These are phyloP conservation scores for Drosophila nasuta DNA, from an alignment of 1,140 invertebrate species.

Conservation along the genomic window DNA sequence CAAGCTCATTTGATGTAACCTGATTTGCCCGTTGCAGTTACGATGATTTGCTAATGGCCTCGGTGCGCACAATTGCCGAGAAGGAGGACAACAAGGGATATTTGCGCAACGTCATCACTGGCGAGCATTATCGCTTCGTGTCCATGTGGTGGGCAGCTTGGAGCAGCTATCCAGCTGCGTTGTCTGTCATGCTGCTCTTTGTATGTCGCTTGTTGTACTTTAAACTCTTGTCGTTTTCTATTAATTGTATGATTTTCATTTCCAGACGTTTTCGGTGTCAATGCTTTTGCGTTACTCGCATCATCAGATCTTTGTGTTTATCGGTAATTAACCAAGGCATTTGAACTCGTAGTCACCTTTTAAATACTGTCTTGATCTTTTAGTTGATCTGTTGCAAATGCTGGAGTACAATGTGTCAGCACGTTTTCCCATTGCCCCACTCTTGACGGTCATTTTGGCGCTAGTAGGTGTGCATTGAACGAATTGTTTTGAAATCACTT, in stretches of 20 bases:
- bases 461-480: slow-evolving; percentile 94
- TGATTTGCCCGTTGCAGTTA: slow-evolving; percentile 86
- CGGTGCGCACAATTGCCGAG: slow-evolving; percentile 97
- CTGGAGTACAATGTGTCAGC: slow-evolving; percentile 97
- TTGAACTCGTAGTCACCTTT: neutral
- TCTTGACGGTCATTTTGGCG: slow-evolving; percentile 98
- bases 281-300: slow-evolving; percentile 99
- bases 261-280: slow-evolving; percentile 98
- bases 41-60: slow-evolving; percentile 98
- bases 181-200: slow-evolving; percentile 99
- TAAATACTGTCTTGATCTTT: slow-evolving; percentile 36
- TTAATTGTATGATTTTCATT: slow-evolving; percentile 11
- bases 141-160: slow-evolving; percentile 98
- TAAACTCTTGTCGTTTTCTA: neutral
- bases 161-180: slow-evolving; percentile 96
- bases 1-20: neutral
- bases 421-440: slow-evolving; percentile 96
- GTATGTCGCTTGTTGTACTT: slow-evolving; percentile 89
- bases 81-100: slow-evolving; percentile 98
- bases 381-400: slow-evolving; percentile 98
- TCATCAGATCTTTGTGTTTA: slow-evolving; percentile 99
- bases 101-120: slow-evolving; percentile 97
- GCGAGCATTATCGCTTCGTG: slow-evolving; percentile 99
- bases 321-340: slow-evolving; percentile 90
- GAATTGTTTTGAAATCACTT: neutral